A percentile compares a stretch with the other conserved stretches of the same genome.
Evolutionary conservation across 2,113 vertebrate species (phyloP).

Genomic region (Gallinago paraguaiae): DNA sequence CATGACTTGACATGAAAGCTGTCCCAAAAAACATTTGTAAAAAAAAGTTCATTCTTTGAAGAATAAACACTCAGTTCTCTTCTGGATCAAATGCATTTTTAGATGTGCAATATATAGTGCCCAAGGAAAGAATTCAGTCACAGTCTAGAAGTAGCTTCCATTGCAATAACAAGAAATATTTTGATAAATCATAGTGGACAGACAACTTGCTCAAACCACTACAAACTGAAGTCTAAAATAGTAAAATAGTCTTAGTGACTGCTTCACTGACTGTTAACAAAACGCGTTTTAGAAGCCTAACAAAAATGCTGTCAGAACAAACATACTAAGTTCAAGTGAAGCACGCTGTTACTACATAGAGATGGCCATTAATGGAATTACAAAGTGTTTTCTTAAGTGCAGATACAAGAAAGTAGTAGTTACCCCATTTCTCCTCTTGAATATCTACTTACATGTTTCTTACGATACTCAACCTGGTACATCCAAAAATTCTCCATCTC

Average conservation of each 20-base stretch:
- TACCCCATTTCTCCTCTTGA: neutral
- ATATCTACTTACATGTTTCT: slow-evolving; percentile 75
- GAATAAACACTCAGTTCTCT: neutral
- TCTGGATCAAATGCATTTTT: neutral
- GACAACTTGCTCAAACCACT: neutral
- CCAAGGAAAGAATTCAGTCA: neutral
- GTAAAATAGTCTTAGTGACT: neutral
- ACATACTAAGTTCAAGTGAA: neutral
- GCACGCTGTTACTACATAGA: neutral
- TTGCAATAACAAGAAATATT: neutral
- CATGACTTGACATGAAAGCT: neutral
- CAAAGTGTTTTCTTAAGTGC: neutral
- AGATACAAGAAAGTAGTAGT: neutral
- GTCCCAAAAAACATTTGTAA: neutral
- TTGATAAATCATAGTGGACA: neutral
- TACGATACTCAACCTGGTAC: slow-evolving; percentile 80
- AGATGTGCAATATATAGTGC: neutral
- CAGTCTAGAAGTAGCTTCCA: neutral
- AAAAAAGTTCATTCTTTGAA: neutral
- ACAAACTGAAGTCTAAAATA: neutral
- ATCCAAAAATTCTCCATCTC: slow-evolving; percentile 97
- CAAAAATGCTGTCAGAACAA: neutral
- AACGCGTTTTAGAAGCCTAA: neutral
- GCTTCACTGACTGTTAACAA: neutral
- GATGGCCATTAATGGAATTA: neutral